Conservation (phyloP, 1,140 invertebrate species). For the Tigriopus japonicus region DNA sequence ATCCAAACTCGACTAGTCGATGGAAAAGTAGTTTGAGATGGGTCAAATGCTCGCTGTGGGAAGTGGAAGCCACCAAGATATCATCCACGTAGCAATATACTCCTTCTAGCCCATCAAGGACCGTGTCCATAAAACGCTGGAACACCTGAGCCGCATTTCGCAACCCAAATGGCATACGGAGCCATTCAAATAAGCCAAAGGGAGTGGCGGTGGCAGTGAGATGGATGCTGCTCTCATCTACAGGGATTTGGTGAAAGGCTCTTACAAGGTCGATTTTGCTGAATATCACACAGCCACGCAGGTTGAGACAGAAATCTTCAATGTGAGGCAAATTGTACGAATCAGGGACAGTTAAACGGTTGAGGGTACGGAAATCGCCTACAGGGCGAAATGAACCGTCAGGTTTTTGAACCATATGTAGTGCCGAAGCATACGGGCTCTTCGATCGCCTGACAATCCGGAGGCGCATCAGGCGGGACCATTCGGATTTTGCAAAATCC, state of each 20-base stretch:
- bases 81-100: slow-evolving; percentile 31
- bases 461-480: no score
- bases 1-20: no score
- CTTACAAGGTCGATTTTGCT: slow-evolving; percentile 16
- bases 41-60: no score
- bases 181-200: slow-evolving; percentile 24
- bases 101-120: slow-evolving; percentile 21
- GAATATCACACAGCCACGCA: slow-evolving; percentile 15
- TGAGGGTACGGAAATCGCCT: slow-evolving; percentile 25
- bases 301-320: slow-evolving; percentile 14
- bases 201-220: slow-evolving; percentile 22
- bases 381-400: no score
- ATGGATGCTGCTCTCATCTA: slow-evolving; percentile 17
- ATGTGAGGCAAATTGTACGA: slow-evolving; percentile 24
- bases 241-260: slow-evolving; percentile 19
- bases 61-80: slow-evolving; percentile 29
- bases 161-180: slow-evolving; percentile 27
- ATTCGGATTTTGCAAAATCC: no score
- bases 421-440: no score
- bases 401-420: no score
- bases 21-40: no score
- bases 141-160: slow-evolving; percentile 28
- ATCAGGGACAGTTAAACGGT: slow-evolving; percentile 25
- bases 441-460: no score
- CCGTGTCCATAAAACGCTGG: slow-evolving; percentile 29